Evolutionary conservation across 1,140 invertebrate species (phyloP).

Genomic region (Dermatophagoides farinae): DNA sequence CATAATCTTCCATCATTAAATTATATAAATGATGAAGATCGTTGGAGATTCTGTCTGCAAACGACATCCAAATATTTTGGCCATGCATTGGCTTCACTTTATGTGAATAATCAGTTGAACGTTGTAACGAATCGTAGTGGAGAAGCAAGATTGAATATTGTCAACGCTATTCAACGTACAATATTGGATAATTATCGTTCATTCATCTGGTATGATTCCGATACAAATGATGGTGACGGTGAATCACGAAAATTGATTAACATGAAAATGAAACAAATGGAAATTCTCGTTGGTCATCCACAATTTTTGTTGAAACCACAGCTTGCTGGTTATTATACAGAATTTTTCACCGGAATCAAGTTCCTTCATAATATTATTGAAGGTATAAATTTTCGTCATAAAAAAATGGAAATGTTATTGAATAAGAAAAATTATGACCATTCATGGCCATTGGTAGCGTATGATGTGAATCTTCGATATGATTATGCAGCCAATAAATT

Average conservation of each 20-base stretch:
- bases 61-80: slow-evolving; percentile 32
- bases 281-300: slow-evolving; percentile 4
- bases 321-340: slow-evolving; percentile 1
- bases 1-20: slow-evolving; percentile 23
- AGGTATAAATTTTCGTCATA: background rate
- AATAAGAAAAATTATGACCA: background rate
- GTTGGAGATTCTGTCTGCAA: slow-evolving; percentile 37
- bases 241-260: background rate
- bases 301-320: slow-evolving; percentile 2
- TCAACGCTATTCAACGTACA: background rate
- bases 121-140: slow-evolving; percentile 19
- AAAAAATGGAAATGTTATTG: slow-evolving; percentile 6
- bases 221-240: background rate
- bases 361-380: slow-evolving; percentile 6
- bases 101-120: slow-evolving; percentile 27
- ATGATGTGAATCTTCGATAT: background rate
- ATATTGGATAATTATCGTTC: background rate
- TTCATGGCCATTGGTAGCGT: background rate
- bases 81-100: slow-evolving; percentile 33
- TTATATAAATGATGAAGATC: slow-evolving; percentile 19
- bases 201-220: background rate
- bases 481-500: slow-evolving; percentile 8
- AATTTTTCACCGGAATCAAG: background rate
- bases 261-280: slow-evolving; percentile 6
- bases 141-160: background rate